These are phyloP conservation scores for Enteromius paludinosus DNA, from an alignment of 2,797 vertebrate genomes.

Conservation along the genomic window DNA sequence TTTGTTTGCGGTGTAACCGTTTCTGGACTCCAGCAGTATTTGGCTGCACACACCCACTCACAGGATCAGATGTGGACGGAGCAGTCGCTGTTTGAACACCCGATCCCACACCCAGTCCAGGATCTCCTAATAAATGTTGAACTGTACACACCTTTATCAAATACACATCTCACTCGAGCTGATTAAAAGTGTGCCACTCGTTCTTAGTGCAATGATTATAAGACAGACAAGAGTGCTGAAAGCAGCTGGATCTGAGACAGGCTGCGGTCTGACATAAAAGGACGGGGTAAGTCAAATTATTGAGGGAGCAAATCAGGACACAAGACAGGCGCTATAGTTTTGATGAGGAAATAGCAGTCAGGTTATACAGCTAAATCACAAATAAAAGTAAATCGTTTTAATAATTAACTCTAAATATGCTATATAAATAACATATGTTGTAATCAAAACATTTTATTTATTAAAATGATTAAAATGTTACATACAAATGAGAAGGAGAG, in stretches of 20 bases:
- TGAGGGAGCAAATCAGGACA: conserved; percentile 3
- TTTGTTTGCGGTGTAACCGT: conserved; percentile 67
- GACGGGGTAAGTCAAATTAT: conserved; percentile 16
- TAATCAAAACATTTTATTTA: neutral
- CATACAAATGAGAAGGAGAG: neutral
- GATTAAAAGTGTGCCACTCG: conserved; percentile 74
- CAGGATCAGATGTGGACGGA: conserved; percentile 51
- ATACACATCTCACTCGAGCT: conserved; percentile 75
- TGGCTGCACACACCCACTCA: conserved; percentile 71
- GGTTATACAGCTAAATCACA: neutral
- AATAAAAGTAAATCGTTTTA: neutral
- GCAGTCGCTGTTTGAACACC: conserved; percentile 44
- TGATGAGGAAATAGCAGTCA: neutral
- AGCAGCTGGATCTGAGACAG: conserved; percentile 29
- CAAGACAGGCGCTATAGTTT: neutral
- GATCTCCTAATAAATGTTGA: conserved; percentile 84
- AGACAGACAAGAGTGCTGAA: conserved; percentile 42
- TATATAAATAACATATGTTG: neutral
- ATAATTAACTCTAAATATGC: neutral
- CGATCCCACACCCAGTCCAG: conserved; percentile 81
- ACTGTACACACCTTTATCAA: conserved; percentile 83
- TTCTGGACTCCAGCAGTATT: conserved; percentile 65
- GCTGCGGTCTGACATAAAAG: neutral
- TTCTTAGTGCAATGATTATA: conserved; percentile 15
- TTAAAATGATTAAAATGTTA: neutral